Evolutionary conservation across 92 coral and sea anemone species (phyloP).

Genomic region (Epizoanthus fatuus): DNA sequence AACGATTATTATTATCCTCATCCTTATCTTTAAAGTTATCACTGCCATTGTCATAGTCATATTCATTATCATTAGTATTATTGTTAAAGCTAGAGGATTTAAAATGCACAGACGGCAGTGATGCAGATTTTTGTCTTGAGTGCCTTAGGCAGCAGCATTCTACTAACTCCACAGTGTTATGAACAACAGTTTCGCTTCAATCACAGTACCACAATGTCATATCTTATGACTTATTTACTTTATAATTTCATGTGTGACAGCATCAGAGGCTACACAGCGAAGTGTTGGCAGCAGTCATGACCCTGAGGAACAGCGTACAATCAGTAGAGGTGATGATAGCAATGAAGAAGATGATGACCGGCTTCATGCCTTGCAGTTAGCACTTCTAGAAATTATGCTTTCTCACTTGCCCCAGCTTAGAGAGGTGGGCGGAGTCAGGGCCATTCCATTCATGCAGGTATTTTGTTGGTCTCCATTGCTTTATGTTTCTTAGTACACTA

Average conservation of each 20-base stretch:
- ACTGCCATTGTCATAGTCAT: too few species aligned
- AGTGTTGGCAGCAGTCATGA: conserved; percentile 67
- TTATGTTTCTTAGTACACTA: neutral
- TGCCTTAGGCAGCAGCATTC: too few species aligned
- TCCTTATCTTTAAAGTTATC: too few species aligned
- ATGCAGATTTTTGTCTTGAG: too few species aligned
- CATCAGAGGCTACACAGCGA: conserved; percentile 42
- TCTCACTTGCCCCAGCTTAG: conserved; percentile 83
- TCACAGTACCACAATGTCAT: too few species aligned
- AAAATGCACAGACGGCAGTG: too few species aligned
- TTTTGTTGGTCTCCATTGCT: neutral
- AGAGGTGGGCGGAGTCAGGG: conserved; percentile 93
- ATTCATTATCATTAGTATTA: too few species aligned
- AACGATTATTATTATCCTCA: too few species aligned
- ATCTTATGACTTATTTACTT: neutral
- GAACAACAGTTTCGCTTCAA: too few species aligned
- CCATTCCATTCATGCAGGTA: conserved; percentile 99
- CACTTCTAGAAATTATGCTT: conserved; percentile 85
- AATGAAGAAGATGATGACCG: conserved; percentile 77
- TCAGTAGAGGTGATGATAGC: conserved; percentile 67
- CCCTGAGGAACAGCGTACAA: conserved; percentile 81
- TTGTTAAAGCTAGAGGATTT: too few species aligned
- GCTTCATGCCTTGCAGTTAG: conserved; percentile 83
- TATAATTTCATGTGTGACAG: neutral
- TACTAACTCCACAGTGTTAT: too few species aligned